Evolutionary conservation across 2,113 vertebrate species (phyloP).

Genomic region (Gasterosteus aculeatus): DNA sequence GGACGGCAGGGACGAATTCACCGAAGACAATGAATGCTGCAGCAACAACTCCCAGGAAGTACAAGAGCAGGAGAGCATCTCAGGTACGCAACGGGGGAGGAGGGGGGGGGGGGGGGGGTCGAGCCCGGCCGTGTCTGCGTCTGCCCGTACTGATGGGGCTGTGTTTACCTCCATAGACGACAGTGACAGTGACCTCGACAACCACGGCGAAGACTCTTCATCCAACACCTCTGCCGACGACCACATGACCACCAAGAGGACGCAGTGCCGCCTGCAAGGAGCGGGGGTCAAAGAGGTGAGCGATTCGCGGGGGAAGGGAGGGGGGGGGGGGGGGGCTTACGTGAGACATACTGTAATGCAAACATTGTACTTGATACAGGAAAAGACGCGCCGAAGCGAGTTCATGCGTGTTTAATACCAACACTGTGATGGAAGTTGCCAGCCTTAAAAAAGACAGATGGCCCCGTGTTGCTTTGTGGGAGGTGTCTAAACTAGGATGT

Average conservation of each 20-base stretch:
- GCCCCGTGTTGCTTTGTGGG: too few relatives aligned
- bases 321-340: not conserved
- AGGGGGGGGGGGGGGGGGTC: slow-evolving; percentile 40
- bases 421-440: not conserved
- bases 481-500: too few relatives aligned
- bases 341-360: not conserved
- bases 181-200: slow-evolving; percentile 83
- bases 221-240: slow-evolving; percentile 82
- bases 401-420: not conserved
- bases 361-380: not conserved
- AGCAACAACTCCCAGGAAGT: slow-evolving; percentile 81
- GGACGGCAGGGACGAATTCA: slow-evolving; percentile 82
- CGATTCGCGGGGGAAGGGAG: not conserved
- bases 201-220: slow-evolving; percentile 81
- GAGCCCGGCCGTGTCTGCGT: slow-evolving; percentile 70
- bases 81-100: slow-evolving; percentile 68
- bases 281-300: slow-evolving; percentile 83
- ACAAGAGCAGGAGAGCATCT: slow-evolving; percentile 81
- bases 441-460: too few relatives aligned
- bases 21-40: slow-evolving; percentile 81
- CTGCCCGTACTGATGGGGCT: slow-evolving; percentile 77
- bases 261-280: slow-evolving; percentile 72
- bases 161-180: slow-evolving; percentile 82
- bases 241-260: slow-evolving; percentile 80
- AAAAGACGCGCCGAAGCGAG: not conserved